Conservation (phyloP, 1,140 invertebrate genomes). For the Kradibia gibbosae region DNA sequence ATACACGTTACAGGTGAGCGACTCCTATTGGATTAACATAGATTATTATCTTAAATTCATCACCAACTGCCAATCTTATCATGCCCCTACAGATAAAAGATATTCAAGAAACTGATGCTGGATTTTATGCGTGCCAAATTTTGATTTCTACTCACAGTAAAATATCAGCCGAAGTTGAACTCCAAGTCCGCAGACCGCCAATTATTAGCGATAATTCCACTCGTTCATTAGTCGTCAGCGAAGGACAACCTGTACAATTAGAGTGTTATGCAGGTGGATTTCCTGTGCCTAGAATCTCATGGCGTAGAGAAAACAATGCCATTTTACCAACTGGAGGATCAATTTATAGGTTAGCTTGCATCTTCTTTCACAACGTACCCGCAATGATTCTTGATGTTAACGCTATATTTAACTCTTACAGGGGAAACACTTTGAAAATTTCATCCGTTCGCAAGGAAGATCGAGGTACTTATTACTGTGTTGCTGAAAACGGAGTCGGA, state of each 20-base stretch:
- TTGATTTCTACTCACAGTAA: slow-evolving; percentile 84
- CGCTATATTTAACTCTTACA: slow-evolving; percentile 65
- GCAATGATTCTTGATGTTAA: not conserved
- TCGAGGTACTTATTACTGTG: slow-evolving; percentile 93
- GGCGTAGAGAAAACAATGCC: slow-evolving; percentile 94
- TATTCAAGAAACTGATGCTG: slow-evolving; percentile 94
- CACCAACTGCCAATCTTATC: not conserved
- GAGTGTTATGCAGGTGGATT: slow-evolving; percentile 91
- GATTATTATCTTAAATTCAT: not conserved
- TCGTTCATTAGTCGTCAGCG: slow-evolving; percentile 86
- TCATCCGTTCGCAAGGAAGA: slow-evolving; percentile 87
- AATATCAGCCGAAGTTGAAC: slow-evolving; percentile 86
- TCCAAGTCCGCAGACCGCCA: slow-evolving; percentile 88
- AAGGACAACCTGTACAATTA: slow-evolving; percentile 84
- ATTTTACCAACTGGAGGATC: slow-evolving; percentile 91
- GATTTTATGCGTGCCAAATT: slow-evolving; percentile 90
- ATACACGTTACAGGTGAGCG: slow-evolving; percentile 82
- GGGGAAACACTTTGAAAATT: slow-evolving; percentile 90
- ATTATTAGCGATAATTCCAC: slow-evolving; percentile 95
- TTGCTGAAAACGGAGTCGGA: slow-evolving; percentile 93
- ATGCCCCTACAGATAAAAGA: slow-evolving; percentile 84
- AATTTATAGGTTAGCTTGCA: slow-evolving; percentile 75
- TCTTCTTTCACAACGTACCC: not conserved
- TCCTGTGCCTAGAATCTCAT: slow-evolving; percentile 87
- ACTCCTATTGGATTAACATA: not conserved